phyloP scores from a whole-genome alignment of 2,888 invertebrate genomes.

The Oeneis ivallda region DNA sequence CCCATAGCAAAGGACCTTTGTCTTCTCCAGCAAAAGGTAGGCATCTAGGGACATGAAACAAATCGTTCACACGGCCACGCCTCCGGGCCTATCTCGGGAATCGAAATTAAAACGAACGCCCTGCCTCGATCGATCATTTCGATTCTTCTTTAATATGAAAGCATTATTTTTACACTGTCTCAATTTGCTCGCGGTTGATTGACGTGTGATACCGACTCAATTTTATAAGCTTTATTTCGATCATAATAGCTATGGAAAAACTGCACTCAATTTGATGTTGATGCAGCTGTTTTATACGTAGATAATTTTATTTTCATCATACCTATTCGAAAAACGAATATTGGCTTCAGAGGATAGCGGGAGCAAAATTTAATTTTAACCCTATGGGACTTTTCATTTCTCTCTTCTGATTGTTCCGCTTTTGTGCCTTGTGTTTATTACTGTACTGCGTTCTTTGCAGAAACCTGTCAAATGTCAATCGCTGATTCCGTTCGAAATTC shows the following conservation, averaged over 20 bases:
- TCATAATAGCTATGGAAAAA: constrained; percentile 43
- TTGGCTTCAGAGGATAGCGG: no score
- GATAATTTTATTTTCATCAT: constrained; percentile 16
- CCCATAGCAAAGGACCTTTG: constrained; percentile 35
- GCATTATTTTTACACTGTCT: constrained; percentile 75
- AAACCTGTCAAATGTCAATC: no score
- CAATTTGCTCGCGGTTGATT: constrained; percentile 69
- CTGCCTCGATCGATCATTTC: constrained; percentile 78
- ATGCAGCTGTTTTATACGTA: constrained; percentile 35
- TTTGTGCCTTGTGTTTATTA: no score
- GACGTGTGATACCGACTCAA: constrained; percentile 64
- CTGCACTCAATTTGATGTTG: constrained; percentile 32
- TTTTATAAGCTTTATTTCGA: constrained; percentile 56
- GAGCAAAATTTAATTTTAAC: no score
- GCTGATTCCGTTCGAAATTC: no score
- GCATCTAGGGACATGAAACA: constrained; percentile 75
- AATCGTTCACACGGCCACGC: constrained; percentile 77
- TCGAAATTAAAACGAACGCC: constrained; percentile 80
- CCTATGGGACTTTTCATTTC: no score
- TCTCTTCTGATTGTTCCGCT: no score
- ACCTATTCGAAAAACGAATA: no score
- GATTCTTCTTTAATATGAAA: constrained; percentile 76
- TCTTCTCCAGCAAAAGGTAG: constrained; percentile 46
- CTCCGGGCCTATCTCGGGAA: constrained; percentile 71
- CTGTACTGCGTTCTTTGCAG: no score